Evolutionary conservation across 2,797 vertebrate genomes (phyloP).

Genomic region (Muscicapa striata): DNA sequence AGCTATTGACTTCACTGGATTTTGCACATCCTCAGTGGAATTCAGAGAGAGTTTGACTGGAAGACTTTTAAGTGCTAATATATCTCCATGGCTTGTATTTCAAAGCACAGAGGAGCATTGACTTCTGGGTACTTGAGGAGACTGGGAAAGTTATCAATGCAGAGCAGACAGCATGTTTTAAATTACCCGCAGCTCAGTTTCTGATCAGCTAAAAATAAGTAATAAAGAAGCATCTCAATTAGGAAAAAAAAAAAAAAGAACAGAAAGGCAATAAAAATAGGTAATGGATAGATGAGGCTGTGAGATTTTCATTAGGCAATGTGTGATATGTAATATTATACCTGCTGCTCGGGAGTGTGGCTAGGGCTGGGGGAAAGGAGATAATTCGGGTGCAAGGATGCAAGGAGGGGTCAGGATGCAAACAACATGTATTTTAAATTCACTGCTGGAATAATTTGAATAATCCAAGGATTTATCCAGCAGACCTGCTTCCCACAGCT

Average conservation of each 20-base stretch:
- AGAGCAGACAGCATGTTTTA: conserved; percentile 43
- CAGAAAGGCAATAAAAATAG: conserved; percentile 37
- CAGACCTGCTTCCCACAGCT: neutral
- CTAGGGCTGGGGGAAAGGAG: conserved; percentile 4
- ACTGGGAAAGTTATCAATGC: conserved; percentile 51
- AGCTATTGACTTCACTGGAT: neutral
- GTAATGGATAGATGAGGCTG: conserved; percentile 26
- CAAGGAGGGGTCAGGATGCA: neutral
- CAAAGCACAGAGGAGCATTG: conserved; percentile 34
- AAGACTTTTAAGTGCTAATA: conserved; percentile 46
- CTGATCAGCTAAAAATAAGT: conserved; percentile 51
- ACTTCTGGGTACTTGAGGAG: conserved; percentile 31
- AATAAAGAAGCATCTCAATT: conserved; percentile 32
- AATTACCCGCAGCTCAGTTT: conserved; percentile 17
- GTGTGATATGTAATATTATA: neutral
- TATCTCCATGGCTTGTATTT: conserved; percentile 26
- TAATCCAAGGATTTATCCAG: conserved; percentile 36
- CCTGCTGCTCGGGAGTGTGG: conserved; percentile 6
- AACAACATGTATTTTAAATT: conserved; percentile 34
- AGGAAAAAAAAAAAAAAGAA: neutral
- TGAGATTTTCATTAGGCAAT: conserved; percentile 27
- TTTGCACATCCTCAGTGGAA: conserved; percentile 10
- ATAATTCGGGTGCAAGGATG: neutral
- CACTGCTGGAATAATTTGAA: conserved; percentile 16
- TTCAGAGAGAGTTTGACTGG: neutral